Percentiles rank a stretch among this genome's conserved stretches.
These are phyloP conservation scores for Bucorvus abyssinicus DNA, from an alignment of 2,797 vertebrate genomes.

Conservation along the genomic window DNA sequence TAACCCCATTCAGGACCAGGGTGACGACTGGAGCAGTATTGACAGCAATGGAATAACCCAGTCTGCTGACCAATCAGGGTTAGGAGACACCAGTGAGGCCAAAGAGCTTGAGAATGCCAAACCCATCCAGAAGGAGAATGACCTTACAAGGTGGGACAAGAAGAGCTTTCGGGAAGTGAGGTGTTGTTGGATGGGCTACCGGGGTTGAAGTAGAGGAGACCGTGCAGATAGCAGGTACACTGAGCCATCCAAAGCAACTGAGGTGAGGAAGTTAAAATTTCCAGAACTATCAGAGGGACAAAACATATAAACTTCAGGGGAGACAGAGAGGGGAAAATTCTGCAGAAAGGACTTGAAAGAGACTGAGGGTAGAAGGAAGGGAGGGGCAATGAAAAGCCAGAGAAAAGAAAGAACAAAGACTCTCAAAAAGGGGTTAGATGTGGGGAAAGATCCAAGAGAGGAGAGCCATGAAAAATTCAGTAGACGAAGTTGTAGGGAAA, in stretches of 20 bases:
- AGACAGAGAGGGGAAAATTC: neutral
- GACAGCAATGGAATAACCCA: neutral
- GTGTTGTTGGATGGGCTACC: neutral
- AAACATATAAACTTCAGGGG: neutral
- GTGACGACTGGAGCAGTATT: neutral
- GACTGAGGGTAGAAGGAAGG: neutral
- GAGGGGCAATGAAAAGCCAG: accelerated
- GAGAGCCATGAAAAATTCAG: neutral
- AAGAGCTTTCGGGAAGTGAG: neutral
- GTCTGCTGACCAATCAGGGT: neutral
- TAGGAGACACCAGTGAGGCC: neutral
- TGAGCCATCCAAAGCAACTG: neutral
- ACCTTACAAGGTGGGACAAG: neutral
- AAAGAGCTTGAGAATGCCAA: neutral
- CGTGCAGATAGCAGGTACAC: neutral
- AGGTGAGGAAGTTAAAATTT: neutral
- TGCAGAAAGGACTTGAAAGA: neutral
- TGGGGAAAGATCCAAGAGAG: neutral
- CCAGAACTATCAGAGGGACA: neutral
- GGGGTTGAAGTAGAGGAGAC: neutral
- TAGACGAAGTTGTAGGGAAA: neutral
- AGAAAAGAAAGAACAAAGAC: neutral
- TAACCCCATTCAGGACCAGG: neutral
- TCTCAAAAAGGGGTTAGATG: neutral
- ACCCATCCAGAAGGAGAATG: neutral